Evolutionary conservation across 2,113 vertebrate species (phyloP).

Genomic region (Cairina moschata): DNA sequence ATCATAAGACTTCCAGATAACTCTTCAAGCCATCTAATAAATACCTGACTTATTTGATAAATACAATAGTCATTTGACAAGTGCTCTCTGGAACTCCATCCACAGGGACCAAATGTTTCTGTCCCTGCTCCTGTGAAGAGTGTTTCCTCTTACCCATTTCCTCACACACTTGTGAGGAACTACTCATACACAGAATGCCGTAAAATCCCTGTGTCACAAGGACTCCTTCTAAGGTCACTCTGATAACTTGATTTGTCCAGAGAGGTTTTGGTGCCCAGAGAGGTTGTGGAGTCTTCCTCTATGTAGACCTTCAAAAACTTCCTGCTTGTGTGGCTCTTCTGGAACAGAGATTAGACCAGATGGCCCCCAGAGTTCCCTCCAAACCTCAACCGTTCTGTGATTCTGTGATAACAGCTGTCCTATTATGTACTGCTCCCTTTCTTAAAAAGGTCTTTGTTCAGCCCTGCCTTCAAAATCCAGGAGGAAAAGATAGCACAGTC

Average conservation of each 20-base stretch:
- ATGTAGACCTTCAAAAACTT: neutral
- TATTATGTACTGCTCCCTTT: neutral
- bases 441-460: neutral
- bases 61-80: neutral
- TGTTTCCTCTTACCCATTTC: neutral
- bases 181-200: neutral
- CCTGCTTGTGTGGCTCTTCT: neutral
- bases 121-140: rapidly evolving
- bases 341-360: neutral
- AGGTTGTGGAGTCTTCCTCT: neutral
- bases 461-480: neutral
- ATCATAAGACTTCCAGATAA: neutral
- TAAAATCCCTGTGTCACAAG: neutral
- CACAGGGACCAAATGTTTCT: neutral
- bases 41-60: neutral
- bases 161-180: neutral
- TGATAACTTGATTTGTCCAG: neutral
- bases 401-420: neutral
- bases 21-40: neutral
- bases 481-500: neutral
- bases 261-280: neutral
- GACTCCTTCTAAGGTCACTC: neutral
- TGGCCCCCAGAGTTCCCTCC: neutral
- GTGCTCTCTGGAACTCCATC: neutral
- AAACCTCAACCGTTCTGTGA: too few relatives aligned